Evolutionary conservation across 2,113 vertebrate genomes (phyloP), one percentile per base, ranked within the genome.

Genomic region (Alces alces): DNA sequence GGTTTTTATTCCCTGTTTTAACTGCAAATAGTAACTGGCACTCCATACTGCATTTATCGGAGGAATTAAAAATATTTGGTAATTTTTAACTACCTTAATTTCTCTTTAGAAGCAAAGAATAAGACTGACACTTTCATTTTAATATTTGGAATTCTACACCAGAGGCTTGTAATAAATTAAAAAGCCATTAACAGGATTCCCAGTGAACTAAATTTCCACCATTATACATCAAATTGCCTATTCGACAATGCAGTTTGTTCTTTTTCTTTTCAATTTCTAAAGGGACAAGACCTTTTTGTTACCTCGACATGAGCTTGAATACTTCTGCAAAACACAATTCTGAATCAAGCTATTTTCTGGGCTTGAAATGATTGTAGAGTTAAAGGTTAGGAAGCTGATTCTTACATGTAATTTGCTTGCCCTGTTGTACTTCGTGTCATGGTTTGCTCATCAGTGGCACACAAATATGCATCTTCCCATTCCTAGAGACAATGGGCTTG

Each of bases 401-500:
- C 1, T 2, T 16, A 61, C 80, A 89, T 93, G 21, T 96, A 23
- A 88, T 86, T 89, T 92, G 43, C 57, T 94, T 70, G 52, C 84
- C 11, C 27, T 28, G 15, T 76, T 7, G 5, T 86, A 73, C 47
- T 36, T 16, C 23, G 39, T 86, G 27, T 33, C 70, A 91, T 90
- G 64, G 91, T 89, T 73, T 93, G 86, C 52, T 89, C 52, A 33
- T 57, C 43, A 84, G 23, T 90, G 84, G 82, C 33, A 80, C 47
- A 58, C 11, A 88, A 47, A 85, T 87, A 6, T 2, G 28, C 39
- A 92, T 54, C 50, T 97, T 87, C 36, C 25, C 52, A 30, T 87
- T 86, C 47, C 50, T 33, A 30, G 78, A 96, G 73, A 97, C 96
- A 95, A 97, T 83, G 43, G 89, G 10, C 15, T 94, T 93, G 16